These are phyloP conservation scores for Anisognathus igniventris DNA, from an alignment of 2,797 vertebrate species.

Conservation along the genomic window DNA sequence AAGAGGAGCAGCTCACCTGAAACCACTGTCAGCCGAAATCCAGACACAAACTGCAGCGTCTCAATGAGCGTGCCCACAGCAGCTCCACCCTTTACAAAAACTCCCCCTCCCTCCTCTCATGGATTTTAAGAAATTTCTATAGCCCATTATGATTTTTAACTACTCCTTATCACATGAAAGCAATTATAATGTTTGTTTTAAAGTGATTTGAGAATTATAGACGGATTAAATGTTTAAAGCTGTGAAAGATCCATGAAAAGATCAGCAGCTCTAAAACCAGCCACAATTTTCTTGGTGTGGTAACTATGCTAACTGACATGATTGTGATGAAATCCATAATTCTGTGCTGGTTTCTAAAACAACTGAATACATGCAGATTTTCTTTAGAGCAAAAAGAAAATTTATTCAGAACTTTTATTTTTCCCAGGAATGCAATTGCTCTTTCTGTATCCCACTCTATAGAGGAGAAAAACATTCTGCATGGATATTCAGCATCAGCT, in stretches of 20 bases:
- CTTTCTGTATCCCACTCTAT: not conserved
- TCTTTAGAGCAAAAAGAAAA: not conserved
- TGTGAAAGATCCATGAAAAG: not conserved
- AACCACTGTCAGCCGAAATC: not conserved
- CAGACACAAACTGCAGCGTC: not conserved
- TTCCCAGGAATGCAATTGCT: not conserved
- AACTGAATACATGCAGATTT: not conserved
- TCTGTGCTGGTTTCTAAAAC: not conserved
- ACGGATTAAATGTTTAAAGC: not conserved
- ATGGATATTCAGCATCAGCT: not conserved
- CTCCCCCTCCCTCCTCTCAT: not conserved
- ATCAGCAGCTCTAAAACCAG: not conserved
- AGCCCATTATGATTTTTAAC: not conserved
- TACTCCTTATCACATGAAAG: not conserved
- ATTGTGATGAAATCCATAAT: not conserved
- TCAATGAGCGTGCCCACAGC: not conserved
- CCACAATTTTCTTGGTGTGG: not conserved
- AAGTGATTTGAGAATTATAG: not conserved
- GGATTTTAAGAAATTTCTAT: not conserved
- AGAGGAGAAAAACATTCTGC: not conserved
- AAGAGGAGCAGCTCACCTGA: not conserved
- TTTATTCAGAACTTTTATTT: not conserved
- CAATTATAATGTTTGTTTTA: not conserved
- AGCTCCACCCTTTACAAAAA: slow-evolving; percentile 34
- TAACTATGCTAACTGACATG: not conserved